These are phyloP conservation scores for Polietes domitor DNA, from an alignment of 2,888 invertebrate species.

Conservation along the genomic window DNA sequence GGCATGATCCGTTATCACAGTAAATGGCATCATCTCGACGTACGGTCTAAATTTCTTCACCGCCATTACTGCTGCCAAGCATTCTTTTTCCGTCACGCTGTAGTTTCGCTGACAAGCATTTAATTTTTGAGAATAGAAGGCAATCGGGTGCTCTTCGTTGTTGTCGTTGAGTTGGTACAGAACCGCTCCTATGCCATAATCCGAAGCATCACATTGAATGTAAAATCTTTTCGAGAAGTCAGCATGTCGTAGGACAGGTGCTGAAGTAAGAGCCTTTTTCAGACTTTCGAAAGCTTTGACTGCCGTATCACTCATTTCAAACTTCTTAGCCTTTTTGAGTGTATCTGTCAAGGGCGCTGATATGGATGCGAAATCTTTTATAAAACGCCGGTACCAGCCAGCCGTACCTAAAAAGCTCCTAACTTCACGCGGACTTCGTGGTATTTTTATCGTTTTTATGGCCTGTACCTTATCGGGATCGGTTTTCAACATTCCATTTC, in stretches of 20 bases:
- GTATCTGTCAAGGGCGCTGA: constrained; percentile 49
- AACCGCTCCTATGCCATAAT: constrained; percentile 29
- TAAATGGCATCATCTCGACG: too few species aligned
- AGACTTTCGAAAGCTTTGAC: background rate
- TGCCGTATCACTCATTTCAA: background rate
- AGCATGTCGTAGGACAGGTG: constrained; percentile 14
- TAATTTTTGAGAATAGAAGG: constrained; percentile 19
- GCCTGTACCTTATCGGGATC: constrained; percentile 45
- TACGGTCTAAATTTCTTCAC: constrained; percentile 50
- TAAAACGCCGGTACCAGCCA: constrained; percentile 66
- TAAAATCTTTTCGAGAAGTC: constrained; percentile 12
- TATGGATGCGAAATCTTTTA: constrained; percentile 50
- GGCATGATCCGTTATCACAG: too few species aligned
- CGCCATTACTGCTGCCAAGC: constrained; percentile 36
- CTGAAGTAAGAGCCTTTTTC: constrained; percentile 8
- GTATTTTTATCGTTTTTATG: constrained; percentile 29
- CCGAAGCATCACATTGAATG: constrained; percentile 28
- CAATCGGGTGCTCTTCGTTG: constrained; percentile 11
- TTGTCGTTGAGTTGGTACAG: background rate
- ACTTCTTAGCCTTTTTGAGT: constrained; percentile 35
- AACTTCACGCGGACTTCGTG: constrained; percentile 55
- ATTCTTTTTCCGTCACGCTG: constrained; percentile 33
- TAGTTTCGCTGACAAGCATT: constrained; percentile 26
- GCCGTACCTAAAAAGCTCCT: constrained; percentile 65
- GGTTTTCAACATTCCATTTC: constrained; percentile 25